Conservation (phyloP, 2,113 vertebrate species). For the Lagopus muta region DNA sequence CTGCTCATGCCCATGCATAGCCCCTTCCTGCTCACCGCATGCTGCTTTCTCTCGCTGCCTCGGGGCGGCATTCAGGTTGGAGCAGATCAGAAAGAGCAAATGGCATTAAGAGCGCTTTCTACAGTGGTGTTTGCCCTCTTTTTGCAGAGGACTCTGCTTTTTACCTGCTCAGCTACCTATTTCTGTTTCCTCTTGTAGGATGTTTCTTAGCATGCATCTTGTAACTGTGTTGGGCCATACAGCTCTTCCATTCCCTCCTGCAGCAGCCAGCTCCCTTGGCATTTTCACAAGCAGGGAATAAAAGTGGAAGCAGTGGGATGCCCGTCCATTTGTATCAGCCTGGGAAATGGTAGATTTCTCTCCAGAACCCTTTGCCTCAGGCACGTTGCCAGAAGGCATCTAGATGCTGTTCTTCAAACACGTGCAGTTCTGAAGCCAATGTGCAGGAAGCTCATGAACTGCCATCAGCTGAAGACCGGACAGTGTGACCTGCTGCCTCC, state of each 20-base stretch:
- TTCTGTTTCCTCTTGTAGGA: neutral
- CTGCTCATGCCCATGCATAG: neutral
- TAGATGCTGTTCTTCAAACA: constrained; percentile 3
- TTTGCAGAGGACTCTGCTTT: neutral
- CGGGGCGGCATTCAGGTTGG: neutral
- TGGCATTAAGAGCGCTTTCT: neutral
- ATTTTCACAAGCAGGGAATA: neutral
- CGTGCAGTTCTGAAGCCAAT: neutral
- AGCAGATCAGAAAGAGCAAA: neutral
- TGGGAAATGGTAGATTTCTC: constrained; percentile 21
- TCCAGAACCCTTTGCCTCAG: constrained; percentile 1
- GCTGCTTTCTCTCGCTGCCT: neutral
- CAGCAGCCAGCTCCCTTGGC: neutral
- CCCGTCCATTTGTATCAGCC: constrained; percentile 9
- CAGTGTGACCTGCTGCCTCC: constrained; percentile 5
- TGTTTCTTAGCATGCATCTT: neutral
- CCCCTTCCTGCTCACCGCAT: neutral
- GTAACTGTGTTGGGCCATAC: neutral
- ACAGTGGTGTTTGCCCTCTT: neutral
- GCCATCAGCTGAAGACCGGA: constrained; percentile 19
- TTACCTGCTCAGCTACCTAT: neutral
- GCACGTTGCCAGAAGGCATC: constrained; percentile 24
- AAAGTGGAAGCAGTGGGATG: neutral
- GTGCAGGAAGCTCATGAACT: constrained; percentile 16
- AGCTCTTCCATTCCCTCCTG: neutral